Evolutionary conservation across 35 echinoderm and acorn worm species (phyloP), one percentile per base, ranked within the genome.

Genomic region (Apostichopus californicus): DNA sequence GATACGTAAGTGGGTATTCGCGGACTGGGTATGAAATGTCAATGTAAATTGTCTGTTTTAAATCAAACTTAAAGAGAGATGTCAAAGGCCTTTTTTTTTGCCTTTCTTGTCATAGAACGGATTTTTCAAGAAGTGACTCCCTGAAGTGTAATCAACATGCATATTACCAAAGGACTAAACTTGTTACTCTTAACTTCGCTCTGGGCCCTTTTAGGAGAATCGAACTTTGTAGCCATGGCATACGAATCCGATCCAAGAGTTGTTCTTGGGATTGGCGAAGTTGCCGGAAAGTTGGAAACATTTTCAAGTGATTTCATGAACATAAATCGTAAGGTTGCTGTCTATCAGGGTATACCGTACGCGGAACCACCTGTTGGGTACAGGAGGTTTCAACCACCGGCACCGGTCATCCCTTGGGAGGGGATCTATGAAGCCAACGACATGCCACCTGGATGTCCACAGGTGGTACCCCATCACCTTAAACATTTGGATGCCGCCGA

Each of bases 331-430:
- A 90, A 54, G 26, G 56, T 94, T 10, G 77, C 57, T 13, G 78
- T 57, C 9, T 93, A 89, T 56, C 75, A 88, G 4, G 92, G 92
- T 15, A 90, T 93, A 77, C 92, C 92, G 21, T 93, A 79, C 52
- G 92, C 92, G 15, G 92, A 93, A 26, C 85, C 92, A 17, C 92
- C 92, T 5, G 85, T 93, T 0, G 86, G 86, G 5, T 77, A 46
- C 0, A 73, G 81, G 46, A 72, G 92, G 6, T 93, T 93, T 52
- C n/a, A 81, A 17, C 1, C 5, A 6, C 93, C 86, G 55, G 56
- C 6, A 3, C n/a, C 68, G 13, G 28, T 53, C 21, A 15, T 14
- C 14, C 54, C 66, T 1, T 90, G 88, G 88, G 88, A 90, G 34
- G 88, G 88, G n/a, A 70, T 77, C 2, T 90, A 90, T 23, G 68